These are phyloP conservation scores for Acanthosepion esculentum DNA, from an alignment of 2,888 invertebrate genomes.

Conservation along the genomic window DNA sequence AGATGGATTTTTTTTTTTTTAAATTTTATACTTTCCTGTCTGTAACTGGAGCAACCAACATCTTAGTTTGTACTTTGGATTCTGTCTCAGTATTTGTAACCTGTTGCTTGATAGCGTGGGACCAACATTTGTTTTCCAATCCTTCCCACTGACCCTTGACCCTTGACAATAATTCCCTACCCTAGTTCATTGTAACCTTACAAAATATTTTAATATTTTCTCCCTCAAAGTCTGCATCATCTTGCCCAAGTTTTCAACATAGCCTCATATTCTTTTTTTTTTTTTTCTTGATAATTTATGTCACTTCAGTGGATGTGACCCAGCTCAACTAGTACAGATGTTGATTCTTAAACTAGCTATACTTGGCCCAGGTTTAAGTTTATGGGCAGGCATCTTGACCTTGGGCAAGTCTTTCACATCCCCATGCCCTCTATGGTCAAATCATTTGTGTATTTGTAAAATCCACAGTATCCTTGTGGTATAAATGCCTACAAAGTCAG, in stretches of 20 bases:
- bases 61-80: neutral
- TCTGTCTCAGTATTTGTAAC: conserved; percentile 18
- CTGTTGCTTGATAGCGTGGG: conserved; percentile 14
- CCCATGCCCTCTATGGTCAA: neutral
- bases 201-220: neutral
- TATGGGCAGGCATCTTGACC: neutral
- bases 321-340: neutral
- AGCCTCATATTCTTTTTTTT: neutral
- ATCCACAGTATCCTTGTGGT: neutral
- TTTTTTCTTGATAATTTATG: neutral
- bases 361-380: neutral
- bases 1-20: neutral
- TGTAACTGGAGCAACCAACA: conserved; percentile 33
- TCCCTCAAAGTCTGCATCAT: neutral
- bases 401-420: conserved; percentile 18
- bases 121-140: neutral
- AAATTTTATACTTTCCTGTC: conserved; percentile 1
- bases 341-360: neutral
- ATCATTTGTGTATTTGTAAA: neutral
- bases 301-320: neutral
- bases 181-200: neutral
- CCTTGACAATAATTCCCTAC: neutral
- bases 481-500: neutral
- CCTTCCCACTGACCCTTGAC: neutral
- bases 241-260: neutral